phyloP scores from a whole-genome alignment of 2,888 invertebrate species.

The Protodeltote pygarga region DNA sequence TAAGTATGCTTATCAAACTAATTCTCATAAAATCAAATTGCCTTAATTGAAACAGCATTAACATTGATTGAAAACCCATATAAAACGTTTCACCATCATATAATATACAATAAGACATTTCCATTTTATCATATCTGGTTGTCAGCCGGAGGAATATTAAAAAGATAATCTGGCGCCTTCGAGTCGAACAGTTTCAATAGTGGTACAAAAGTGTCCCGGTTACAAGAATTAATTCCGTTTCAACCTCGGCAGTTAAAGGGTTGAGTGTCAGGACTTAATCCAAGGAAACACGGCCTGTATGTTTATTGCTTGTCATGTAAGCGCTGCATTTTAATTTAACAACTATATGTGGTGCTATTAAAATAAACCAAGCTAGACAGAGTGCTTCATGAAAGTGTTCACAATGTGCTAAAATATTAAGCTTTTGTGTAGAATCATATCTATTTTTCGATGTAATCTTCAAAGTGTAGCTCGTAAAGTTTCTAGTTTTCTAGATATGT shows the following conservation, averaged over 20 bases:
- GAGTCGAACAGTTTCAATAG: background rate
- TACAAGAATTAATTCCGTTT: conserved; percentile 16
- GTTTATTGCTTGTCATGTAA: conserved; percentile 45
- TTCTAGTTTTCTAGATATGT: background rate
- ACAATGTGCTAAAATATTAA: conserved; percentile 30
- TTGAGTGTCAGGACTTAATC: conserved; percentile 54
- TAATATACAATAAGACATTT: conserved; percentile 10
- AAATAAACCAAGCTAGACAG: conserved; percentile 26
- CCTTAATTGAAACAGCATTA: conserved; percentile 31
- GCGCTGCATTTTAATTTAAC: conserved; percentile 42
- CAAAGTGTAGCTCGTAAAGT: background rate
- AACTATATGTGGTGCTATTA: conserved; percentile 31
- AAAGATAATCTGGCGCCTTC: background rate
- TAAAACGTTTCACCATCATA: conserved; percentile 9
- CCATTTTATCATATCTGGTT: conserved; percentile 39
- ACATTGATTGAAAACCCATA: conserved; percentile 17
- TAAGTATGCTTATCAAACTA: conserved; percentile 29
- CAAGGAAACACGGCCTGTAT: conserved; percentile 36
- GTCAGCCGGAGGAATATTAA: conserved; percentile 25
- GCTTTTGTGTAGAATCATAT: conserved; percentile 7
- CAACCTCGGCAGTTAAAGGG: conserved; percentile 22
- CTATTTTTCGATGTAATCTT: conserved; percentile 2
- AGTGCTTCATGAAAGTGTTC: conserved; percentile 33
- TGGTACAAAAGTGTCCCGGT: background rate
- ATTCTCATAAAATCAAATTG: conserved; percentile 31